phyloP scores from a whole-genome alignment of 2,797 vertebrate species.

The Pagetopsis macropterus region DNA sequence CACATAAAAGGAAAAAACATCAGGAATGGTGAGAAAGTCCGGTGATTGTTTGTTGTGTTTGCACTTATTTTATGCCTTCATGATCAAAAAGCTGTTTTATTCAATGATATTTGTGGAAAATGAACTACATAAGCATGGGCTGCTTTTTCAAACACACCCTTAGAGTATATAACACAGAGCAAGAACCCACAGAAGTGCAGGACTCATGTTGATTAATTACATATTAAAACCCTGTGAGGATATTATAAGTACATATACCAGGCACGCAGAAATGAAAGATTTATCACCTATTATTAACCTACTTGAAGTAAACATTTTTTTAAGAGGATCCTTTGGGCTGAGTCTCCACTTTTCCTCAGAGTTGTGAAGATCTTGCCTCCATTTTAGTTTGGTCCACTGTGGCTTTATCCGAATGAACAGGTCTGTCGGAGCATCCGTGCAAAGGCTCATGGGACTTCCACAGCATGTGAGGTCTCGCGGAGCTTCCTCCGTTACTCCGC shows the following conservation, averaged over 20 bases:
- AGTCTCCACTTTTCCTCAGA: conserved; percentile 81
- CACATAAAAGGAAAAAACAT: conserved; percentile 3
- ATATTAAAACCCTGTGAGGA: conserved; percentile 87
- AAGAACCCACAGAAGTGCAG: conserved; percentile 82
- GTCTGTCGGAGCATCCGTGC: conserved; percentile 56
- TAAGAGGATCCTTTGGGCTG: conserved; percentile 85
- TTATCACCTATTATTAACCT: conserved; percentile 82
- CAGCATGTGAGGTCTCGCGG: conserved; percentile 49
- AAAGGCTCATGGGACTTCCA: conserved; percentile 65
- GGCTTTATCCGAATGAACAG: conserved; percentile 45
- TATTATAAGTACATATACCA: conserved; percentile 81
- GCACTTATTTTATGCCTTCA: conserved; percentile 24
- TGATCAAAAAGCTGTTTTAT: conserved; percentile 13
- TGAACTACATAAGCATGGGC: conserved; percentile 9
- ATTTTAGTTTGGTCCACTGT: conserved; percentile 72
- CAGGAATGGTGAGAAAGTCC: conserved; percentile 23
- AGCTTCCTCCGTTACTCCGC: conserved; percentile 7
- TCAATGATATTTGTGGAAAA: neutral
- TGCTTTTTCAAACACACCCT: conserved; percentile 23
- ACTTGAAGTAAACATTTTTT: conserved; percentile 75
- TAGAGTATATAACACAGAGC: conserved; percentile 85
- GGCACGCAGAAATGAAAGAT: conserved; percentile 89
- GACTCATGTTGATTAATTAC: conserved; percentile 79
- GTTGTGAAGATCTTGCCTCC: conserved; percentile 46
- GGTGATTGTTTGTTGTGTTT: conserved; percentile 14